Evolutionary conservation across 1,140 invertebrate species (phyloP).

Genomic region (Armadillidium nasatum): DNA sequence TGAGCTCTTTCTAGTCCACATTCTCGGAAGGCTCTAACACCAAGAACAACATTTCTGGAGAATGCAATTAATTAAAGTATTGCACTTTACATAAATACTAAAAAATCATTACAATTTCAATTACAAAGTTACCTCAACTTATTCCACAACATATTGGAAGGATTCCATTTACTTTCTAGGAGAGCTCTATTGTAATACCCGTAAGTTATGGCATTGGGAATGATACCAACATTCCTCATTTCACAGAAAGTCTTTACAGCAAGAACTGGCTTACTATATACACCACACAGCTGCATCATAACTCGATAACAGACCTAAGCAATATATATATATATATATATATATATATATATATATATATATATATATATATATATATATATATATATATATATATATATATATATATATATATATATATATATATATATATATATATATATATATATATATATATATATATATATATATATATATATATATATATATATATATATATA

Average conservation of each 20-base stretch:
- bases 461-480: no score
- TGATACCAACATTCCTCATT: slow-evolving; percentile 90
- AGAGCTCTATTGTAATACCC: slow-evolving; percentile 80
- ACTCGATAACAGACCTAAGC: slow-evolving; percentile 88
- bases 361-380: slow-evolving; percentile 5
- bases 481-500: no score
- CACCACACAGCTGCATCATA: slow-evolving; percentile 97
- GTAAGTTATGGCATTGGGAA: slow-evolving; percentile 97
- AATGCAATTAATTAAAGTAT: slow-evolving; percentile 12
- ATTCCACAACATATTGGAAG: slow-evolving; percentile 84
- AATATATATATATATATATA: slow-evolving; percentile 12
- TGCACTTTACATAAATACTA: slow-evolving; percentile 16
- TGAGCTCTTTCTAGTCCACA: slow-evolving; percentile 33
- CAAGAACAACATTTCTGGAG: slow-evolving; percentile 75
- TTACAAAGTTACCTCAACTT: slow-evolving; percentile 61
- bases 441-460: background rate
- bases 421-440: background rate
- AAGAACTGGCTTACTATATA: slow-evolving; percentile 85
- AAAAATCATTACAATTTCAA: background rate
- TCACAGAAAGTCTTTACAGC: slow-evolving; percentile 91
- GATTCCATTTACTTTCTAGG: slow-evolving; percentile 89
- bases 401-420: background rate
- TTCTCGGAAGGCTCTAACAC: slow-evolving; percentile 60
- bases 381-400: slow-evolving; percentile 10
- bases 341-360: slow-evolving; percentile 43